Conservation (phyloP, 1,140 invertebrate species). For the Solenopsis invicta region DNA sequence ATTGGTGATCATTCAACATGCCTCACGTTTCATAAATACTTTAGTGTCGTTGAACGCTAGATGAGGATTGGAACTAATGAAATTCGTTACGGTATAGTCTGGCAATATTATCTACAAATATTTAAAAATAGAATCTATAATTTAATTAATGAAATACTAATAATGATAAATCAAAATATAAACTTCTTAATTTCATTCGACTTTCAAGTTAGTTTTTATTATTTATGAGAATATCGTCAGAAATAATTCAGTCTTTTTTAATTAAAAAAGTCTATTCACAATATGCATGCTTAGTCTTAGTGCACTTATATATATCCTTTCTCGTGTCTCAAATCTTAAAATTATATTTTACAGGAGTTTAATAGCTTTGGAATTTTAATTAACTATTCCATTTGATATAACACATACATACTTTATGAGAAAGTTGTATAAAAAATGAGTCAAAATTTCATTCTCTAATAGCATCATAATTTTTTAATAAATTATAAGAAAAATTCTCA, state of each 20-base stretch:
- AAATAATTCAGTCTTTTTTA: not conserved
- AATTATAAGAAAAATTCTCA: not conserved
- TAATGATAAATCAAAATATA: conserved; percentile 28
- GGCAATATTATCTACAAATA: not conserved
- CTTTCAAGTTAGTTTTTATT: not conserved
- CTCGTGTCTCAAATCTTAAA: not conserved
- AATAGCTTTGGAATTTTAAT: conserved; percentile 37
- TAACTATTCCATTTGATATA: conserved; percentile 3
- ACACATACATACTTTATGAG: not conserved
- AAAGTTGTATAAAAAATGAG: not conserved
- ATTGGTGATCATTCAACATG: not conserved
- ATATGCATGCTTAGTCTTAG: not conserved
- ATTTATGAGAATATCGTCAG: not conserved
- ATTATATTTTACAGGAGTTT: not conserved
- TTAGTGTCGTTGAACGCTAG: not conserved
- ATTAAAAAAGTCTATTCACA: not conserved
- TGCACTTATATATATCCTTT: not conserved
- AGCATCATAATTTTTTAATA: conserved; percentile 15
- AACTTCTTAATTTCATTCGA: conserved; percentile 29
- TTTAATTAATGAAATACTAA: conserved; percentile 21
- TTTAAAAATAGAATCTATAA: not conserved
- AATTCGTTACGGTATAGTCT: not conserved
- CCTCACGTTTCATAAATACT: conserved; percentile 7
- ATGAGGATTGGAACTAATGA: conserved; percentile 22
- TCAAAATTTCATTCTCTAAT: conserved; percentile 1